A percentile compares a stretch with the other conserved stretches of the same genome.
These are phyloP conservation scores for Hydrolagus colliei DNA, from an alignment of 2,797 vertebrate genomes.

Conservation along the genomic window DNA sequence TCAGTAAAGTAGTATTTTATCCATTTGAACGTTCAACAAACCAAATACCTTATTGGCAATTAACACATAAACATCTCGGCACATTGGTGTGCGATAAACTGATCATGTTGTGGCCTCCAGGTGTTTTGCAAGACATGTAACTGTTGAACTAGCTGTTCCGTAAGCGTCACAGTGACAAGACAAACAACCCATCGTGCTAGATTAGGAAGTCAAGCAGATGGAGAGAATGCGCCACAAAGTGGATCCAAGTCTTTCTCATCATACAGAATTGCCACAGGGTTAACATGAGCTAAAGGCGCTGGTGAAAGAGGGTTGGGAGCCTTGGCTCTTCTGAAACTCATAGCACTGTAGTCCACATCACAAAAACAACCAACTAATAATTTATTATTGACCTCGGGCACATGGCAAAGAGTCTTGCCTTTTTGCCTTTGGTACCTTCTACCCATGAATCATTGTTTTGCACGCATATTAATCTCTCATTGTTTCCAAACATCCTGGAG, in stretches of 20 bases:
- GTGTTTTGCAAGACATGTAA: neutral
- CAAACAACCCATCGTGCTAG: neutral
- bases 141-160: neutral
- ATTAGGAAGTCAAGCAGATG: neutral
- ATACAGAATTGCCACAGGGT: neutral
- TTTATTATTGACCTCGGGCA: neutral
- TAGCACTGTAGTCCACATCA: conserved; percentile 11
- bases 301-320: neutral
- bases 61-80: too few relatives aligned
- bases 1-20: too few relatives aligned
- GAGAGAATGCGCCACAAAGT: neutral
- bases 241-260: neutral
- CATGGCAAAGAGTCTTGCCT: neutral
- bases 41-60: too few relatives aligned
- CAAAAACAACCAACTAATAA: conserved; percentile 4
- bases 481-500: conserved; percentile 8
- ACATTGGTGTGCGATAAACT: too few relatives aligned
- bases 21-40: too few relatives aligned
- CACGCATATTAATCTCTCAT: neutral
- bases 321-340: neutral
- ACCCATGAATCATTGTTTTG: neutral
- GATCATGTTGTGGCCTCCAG: too few relatives aligned
- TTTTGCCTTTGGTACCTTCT: neutral
- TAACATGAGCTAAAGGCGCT: neutral
- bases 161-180: neutral